Conservation (phyloP, 2,797 vertebrate genomes). For the Poecilia wingei region DNA sequence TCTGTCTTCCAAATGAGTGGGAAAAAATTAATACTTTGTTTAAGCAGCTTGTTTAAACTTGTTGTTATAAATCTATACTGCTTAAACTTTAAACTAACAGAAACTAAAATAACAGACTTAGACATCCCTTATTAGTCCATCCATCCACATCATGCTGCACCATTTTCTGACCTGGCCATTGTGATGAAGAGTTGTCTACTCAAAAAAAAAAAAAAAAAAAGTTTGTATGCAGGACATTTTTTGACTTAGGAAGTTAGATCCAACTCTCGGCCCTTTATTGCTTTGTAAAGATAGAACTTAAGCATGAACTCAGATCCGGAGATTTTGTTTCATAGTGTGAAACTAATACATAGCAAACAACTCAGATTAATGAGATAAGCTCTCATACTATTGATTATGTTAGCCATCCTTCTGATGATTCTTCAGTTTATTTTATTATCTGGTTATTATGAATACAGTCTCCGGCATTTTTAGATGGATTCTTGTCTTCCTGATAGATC, state of each 20-base stretch:
- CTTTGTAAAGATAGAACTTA: background rate
- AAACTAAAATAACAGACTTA: background rate
- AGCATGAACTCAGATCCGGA: background rate
- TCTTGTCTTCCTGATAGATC: background rate
- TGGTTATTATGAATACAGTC: background rate
- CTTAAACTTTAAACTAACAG: background rate
- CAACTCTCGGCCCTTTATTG: background rate
- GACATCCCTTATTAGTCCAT: background rate
- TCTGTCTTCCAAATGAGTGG: background rate
- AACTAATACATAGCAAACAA: background rate
- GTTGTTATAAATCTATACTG: background rate
- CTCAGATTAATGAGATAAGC: background rate
- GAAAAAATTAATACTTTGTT: background rate
- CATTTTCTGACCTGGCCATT: background rate
- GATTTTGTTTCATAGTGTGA: background rate
- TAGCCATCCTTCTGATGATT: background rate
- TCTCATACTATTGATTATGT: background rate
- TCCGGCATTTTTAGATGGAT: background rate
- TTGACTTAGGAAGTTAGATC: background rate
- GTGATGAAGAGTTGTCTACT: background rate
- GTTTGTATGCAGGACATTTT: background rate
- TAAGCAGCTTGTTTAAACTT: background rate
- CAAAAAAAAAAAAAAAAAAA: background rate
- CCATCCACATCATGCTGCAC: background rate
- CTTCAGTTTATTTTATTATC: slow-evolving; percentile 6